Base-by-base conservation (phyloP, 2,113 vertebrate genomes). In the Tetraodon nigroviridis region DNA sequence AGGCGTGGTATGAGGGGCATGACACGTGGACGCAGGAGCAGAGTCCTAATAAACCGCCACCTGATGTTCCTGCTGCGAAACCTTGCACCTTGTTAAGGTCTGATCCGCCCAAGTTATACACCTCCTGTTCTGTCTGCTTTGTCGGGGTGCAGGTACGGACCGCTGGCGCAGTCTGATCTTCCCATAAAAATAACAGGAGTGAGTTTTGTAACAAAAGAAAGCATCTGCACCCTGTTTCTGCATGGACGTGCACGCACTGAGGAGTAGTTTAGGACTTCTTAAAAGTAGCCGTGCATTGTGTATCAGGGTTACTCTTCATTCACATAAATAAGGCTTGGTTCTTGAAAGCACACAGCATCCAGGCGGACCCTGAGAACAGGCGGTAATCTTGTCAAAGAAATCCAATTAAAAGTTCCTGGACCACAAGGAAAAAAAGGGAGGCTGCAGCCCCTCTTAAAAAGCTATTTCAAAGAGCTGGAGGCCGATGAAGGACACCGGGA, bases 321-420 rank as follows among this genome's bases (percentile, higher is more conserved):
- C 37, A 65, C 78, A 61, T 21, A 32, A 2, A 32, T 20, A 32
- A 44, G 17, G 18, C 42, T 27, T 4, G 8, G 44, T 66, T 75
- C 63, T 71, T 59, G 71, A 66, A 61, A 27, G 27, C 32, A 41
- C 51, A 52, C n/a, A 55, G 54, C 7, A 32, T 67, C 52, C 19
- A 46, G 53, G 55, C 55, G 64, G 67, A 62, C 55, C 71, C 68
- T 63, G 37, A 54, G 22, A 67, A 62, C 61, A 70, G 46, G 51
- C 29, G 71, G 78, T 67, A 76, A 72, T 61, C 52, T 75, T 61
- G 58, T 78, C 75, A 77, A 75, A 71, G 51, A 75, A 83, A 83
- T 78, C 68, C 68, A 82, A 82, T 83, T 83, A 83, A 84, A 84
- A 78, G 20, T 70, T 75, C 64, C 71, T 51, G 69, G 69, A 69